Evolutionary conservation across 2,888 invertebrate species (phyloP), one percentile per base, ranked within the genome.

Genomic region (Agonopterix alstromeriana): DNA sequence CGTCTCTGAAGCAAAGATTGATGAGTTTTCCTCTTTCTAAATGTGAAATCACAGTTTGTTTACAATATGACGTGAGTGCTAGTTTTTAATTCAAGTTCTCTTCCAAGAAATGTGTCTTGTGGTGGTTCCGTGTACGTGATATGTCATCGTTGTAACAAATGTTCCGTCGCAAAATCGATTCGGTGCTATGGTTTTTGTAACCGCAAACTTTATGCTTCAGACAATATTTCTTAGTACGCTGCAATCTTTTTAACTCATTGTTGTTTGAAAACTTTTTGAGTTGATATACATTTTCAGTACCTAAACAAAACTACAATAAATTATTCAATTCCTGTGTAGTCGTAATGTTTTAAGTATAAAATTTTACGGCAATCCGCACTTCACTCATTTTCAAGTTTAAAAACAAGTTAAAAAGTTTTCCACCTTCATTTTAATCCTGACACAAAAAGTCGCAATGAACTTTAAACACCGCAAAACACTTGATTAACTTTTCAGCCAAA

Each of bases 81-180:
- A 48, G 48, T 54, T 54, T 53, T 52, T 50, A 49, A 53, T 49
- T 45, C 47, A 42, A 8, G 35, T 48, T 43, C 48, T 52, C 48
- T 55, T 54, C 49, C 41, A 49, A 46, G 47, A 43, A 54, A 49
- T 54, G 48, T 52, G 51, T 53, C 52, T 53, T 50, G 48, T 50
- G 46, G 51, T 51, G 48, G 49, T 55, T 57, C 38, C 51, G 35
- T 40, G 48, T 47, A 57, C 58, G 58, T 57, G 58, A 54, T 53
- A 44, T 57, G 57, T 53, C 58, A 58, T 57, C 52, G 41, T 42
- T 36, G 46, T 57, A 53, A 58, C 45, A 54, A 58, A 58, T 58
- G 54, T 52, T 43, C 48, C 36, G 10, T 51, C 36, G 51, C 47
- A 45, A 46, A 53, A 53, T 58, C 58, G 58, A 56, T 52, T 48